These are phyloP conservation scores for Myripristis jacobus DNA, from an alignment of 2,797 vertebrate species.

Conservation along the genomic window DNA sequence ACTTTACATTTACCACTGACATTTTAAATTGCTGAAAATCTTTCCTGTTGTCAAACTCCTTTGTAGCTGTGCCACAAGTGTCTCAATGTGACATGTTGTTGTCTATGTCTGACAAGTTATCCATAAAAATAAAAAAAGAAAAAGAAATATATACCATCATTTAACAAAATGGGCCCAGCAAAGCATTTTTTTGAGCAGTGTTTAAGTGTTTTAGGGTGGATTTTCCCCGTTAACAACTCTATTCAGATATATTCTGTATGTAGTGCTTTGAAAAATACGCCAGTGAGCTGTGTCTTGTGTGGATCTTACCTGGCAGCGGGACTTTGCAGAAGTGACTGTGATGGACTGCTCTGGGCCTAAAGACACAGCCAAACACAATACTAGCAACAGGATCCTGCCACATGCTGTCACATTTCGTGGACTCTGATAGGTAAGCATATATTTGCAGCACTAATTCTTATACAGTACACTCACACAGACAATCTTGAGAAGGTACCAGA, in stretches of 20 bases:
- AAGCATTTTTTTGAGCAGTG: too few species aligned
- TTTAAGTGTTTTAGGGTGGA: too few species aligned
- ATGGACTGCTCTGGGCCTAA: slow-evolving; percentile 88
- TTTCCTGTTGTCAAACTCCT: too few species aligned
- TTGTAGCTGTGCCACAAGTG: too few species aligned
- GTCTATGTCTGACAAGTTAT: too few species aligned
- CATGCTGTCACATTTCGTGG: neutral
- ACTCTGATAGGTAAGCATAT: neutral
- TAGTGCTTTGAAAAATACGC: neutral
- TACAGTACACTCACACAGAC: slow-evolving; percentile 90
- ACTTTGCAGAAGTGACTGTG: slow-evolving; percentile 80
- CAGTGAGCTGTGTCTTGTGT: neutral
- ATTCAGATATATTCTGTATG: neutral
- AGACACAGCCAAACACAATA: slow-evolving; percentile 41
- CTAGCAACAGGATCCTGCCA: slow-evolving; percentile 13
- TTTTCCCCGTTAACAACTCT: too few species aligned
- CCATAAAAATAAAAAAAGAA: too few species aligned
- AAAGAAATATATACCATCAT: too few species aligned
- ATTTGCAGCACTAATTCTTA: neutral
- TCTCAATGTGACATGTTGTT: too few species aligned
- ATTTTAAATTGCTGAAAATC: too few species aligned
- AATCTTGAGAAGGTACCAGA: slow-evolving; percentile 98
- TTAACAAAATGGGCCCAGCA: too few species aligned
- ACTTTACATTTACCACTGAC: too few species aligned
- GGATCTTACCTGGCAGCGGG: slow-evolving; percentile 85